Conservation (phyloP, 2,113 vertebrate genomes). For the Istiophorus platypterus region DNA sequence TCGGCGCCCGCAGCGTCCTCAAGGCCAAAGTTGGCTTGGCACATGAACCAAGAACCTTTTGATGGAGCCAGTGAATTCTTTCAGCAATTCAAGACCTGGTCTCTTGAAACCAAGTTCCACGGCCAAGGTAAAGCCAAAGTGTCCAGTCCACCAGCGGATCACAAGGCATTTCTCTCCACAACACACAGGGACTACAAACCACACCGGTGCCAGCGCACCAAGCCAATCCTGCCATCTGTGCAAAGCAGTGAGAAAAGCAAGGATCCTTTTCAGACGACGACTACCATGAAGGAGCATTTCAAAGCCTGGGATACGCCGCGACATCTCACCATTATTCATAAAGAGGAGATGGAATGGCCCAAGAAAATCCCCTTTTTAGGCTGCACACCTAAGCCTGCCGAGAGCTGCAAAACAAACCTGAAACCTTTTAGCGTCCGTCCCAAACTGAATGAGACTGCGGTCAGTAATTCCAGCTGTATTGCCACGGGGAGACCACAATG, state of each 20-base stretch:
- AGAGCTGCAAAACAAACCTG: slow-evolving; percentile 64
- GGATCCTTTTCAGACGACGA: slow-evolving; percentile 56
- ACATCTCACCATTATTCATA: slow-evolving; percentile 6
- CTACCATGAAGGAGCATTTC: slow-evolving; percentile 78
- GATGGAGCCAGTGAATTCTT: slow-evolving; percentile 62
- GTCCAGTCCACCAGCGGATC: slow-evolving; percentile 67
- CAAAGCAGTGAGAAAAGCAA: slow-evolving; percentile 1
- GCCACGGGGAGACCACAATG: slow-evolving; percentile 58
- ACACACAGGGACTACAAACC: slow-evolving; percentile 64
- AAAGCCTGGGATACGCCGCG: slow-evolving; percentile 63
- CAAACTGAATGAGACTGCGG: slow-evolving; percentile 55
- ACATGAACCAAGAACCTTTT: slow-evolving; percentile 38
- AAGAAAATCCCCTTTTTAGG: slow-evolving; percentile 45
- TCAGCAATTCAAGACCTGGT: slow-evolving; percentile 80
- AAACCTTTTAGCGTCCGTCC: not conserved
- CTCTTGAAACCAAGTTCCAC: slow-evolving; percentile 18
- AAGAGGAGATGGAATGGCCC: slow-evolving; percentile 32
- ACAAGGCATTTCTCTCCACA: slow-evolving; percentile 72
- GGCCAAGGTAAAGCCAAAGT: slow-evolving; percentile 18
- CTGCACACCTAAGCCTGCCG: not conserved
- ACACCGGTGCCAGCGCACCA: slow-evolving; percentile 50
- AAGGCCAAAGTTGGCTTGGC: slow-evolving; percentile 47
- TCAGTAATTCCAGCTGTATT: slow-evolving; percentile 65
- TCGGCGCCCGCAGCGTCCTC: slow-evolving; percentile 44
- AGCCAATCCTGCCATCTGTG: slow-evolving; percentile 19